A percentile compares a stretch with the other conserved stretches of the same genome.
These are phyloP conservation scores for Masnerella sp. DNA, from an alignment of 2,888 invertebrate species.

Conservation along the genomic window DNA sequence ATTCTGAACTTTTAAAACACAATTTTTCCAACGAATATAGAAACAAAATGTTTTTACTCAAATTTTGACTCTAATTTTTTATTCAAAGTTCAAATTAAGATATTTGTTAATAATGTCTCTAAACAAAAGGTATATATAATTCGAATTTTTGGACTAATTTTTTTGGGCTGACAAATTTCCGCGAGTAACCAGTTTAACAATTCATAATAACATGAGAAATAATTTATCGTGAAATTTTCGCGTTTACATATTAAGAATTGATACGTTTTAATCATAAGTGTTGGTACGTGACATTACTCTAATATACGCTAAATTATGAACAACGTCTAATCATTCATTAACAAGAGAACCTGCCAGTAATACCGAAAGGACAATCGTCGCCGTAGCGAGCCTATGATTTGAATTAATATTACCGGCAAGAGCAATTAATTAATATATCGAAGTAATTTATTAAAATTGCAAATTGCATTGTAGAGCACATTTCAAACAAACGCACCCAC, in stretches of 20 bases:
- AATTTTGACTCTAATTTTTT: too few species aligned
- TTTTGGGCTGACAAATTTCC: neutral
- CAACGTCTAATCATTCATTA: constrained; percentile 38
- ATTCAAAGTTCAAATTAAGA: too few species aligned
- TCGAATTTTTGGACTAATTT: too few species aligned
- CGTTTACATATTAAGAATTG: neutral
- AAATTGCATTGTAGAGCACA: constrained; percentile 31
- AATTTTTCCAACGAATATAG: too few species aligned
- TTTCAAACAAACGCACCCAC: constrained; percentile 19
- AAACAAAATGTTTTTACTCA: too few species aligned
- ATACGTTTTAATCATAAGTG: too few species aligned
- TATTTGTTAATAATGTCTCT: too few species aligned
- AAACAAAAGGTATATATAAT: too few species aligned
- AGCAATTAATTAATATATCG: constrained; percentile 46
- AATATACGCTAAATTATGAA: constrained; percentile 35
- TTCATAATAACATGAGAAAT: neutral
- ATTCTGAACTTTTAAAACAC: too few species aligned
- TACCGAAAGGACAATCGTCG: constrained; percentile 35
- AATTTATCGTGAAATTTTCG: neutral
- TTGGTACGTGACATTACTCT: constrained; percentile 3
- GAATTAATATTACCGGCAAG: constrained; percentile 36
- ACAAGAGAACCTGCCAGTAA: constrained; percentile 25
- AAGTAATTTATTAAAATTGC: constrained; percentile 45
- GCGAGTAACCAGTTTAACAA: neutral
- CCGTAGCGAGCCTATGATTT: constrained; percentile 29